Evolutionary conservation across 2,888 invertebrate species (phyloP), one percentile per base, ranked within the genome.

Genomic region (Bombylius major): DNA sequence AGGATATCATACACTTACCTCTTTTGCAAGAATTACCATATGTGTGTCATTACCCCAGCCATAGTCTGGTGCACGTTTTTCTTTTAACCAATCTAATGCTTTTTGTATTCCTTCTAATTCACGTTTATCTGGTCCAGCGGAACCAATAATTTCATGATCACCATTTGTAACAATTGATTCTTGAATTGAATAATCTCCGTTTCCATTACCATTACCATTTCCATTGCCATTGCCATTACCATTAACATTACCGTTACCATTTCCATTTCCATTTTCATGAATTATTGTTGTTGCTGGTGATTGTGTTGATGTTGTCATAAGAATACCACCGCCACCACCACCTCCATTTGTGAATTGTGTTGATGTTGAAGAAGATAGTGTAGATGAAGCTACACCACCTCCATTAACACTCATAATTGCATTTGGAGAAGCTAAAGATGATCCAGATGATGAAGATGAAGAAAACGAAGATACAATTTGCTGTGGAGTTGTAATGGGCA

Each of bases 11-110:
- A 4, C 34, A 44, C 5, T 8, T 50, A 55, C 50, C 73, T 89
- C 86, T 56, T 91, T 78, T 42, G 90, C 88, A 47, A 89, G 78
- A 67, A 91, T 80, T 4, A 88, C 89, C 65, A 86, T 84, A 60
- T 90, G 86, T 0, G 91, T 91, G 66, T 89, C 89, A 64, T 88
- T 87, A 45, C 83, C 84, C 88, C 89, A 90, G 6, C 89, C 89
- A 79, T 84, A 87, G 68, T 89, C 86, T 4, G 79, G 76, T 63
- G 83, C 83, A 33, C 89, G 79, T 64, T 87, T 86, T 62, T 82
- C 80, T 67, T 85, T 78, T 32, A 89, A 73, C 80, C 88, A 89
- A 62, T 84, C 80, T 56, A 87, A 72, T 2, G 89, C 89, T 63
- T 69, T 69, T 48, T 72, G 61, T 23, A 75, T 75, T 1, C 75